These are phyloP conservation scores for Gallinago jamesoni DNA, from an alignment of 2,113 vertebrate species.

Conservation along the genomic window DNA sequence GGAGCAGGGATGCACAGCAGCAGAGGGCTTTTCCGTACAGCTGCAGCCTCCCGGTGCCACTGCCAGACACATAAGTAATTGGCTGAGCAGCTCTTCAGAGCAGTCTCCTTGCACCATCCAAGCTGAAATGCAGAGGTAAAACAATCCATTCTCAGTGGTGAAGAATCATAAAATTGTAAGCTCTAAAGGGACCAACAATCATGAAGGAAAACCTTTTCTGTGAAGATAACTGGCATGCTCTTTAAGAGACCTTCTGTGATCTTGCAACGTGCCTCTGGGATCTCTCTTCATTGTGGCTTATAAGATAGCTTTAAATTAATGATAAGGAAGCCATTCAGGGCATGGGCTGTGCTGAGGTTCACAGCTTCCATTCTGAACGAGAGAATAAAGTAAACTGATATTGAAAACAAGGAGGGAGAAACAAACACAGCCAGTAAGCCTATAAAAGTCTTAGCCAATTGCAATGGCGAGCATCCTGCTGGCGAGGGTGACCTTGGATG, in stretches of 20 bases:
- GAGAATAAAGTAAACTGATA: conserved; percentile 48
- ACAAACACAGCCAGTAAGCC: conserved; percentile 62
- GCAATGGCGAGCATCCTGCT: conserved; percentile 57
- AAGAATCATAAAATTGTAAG: background rate
- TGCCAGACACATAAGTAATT: conserved; percentile 54
- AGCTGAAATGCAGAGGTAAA: conserved; percentile 28
- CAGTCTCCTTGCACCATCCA: conserved; percentile 30
- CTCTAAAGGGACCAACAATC: background rate
- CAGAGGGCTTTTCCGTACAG: conserved; percentile 50
- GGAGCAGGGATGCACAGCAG: conserved; percentile 42
- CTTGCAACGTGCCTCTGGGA: background rate
- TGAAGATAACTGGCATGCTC: background rate
- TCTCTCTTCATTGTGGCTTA: background rate
- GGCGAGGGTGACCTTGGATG: conserved; percentile 70
- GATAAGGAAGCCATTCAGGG: conserved; percentile 43
- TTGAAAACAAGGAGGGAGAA: conserved; percentile 53
- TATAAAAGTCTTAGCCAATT: conserved; percentile 65
- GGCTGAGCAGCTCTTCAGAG: conserved; percentile 49
- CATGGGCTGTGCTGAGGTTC: conserved; percentile 9
- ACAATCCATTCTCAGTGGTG: background rate
- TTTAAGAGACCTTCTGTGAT: background rate
- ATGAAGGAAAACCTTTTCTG: background rate
- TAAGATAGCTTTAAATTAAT: conserved; percentile 52
- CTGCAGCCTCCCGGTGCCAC: conserved; percentile 36
- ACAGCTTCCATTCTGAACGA: conserved; percentile 50